Conservation (phyloP, 2,113 vertebrate genomes). For the Athene noctua region DNA sequence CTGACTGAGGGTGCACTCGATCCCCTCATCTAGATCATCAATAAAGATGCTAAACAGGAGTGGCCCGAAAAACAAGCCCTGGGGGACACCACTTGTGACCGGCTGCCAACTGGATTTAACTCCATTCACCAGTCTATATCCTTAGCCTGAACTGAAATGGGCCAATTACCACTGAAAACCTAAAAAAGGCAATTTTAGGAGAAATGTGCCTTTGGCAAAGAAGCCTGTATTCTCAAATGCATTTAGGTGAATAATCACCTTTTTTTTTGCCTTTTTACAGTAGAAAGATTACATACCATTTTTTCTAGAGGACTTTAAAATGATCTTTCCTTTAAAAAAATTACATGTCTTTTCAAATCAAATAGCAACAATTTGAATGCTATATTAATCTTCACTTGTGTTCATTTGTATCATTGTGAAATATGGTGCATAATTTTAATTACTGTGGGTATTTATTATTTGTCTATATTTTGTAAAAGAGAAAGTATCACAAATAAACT, state of each 20-base stretch:
- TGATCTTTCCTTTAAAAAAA: neutral
- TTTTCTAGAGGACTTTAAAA: neutral
- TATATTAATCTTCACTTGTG: neutral
- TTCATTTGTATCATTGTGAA: neutral
- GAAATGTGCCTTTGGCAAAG: neutral
- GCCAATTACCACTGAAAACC: neutral
- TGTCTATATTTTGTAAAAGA: neutral
- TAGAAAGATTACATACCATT: neutral
- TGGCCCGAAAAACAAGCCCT: too few species aligned
- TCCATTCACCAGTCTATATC: neutral
- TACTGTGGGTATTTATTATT: neutral
- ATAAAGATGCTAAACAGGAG: too few species aligned
- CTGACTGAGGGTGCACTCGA: too few species aligned
- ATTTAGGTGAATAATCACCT: neutral
- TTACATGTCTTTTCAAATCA: neutral
- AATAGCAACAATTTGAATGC: neutral
- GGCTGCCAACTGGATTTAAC: too few species aligned
- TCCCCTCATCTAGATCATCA: too few species aligned
- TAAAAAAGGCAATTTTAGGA: neutral
- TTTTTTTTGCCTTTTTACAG: neutral
- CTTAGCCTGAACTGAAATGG: neutral
- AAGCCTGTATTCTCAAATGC: neutral
- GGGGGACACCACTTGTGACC: too few species aligned
- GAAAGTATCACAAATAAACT: neutral
- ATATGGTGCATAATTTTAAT: neutral